Conservation (phyloP, 2,888 invertebrate genomes). For the Scaeva pyrastri region DNA sequence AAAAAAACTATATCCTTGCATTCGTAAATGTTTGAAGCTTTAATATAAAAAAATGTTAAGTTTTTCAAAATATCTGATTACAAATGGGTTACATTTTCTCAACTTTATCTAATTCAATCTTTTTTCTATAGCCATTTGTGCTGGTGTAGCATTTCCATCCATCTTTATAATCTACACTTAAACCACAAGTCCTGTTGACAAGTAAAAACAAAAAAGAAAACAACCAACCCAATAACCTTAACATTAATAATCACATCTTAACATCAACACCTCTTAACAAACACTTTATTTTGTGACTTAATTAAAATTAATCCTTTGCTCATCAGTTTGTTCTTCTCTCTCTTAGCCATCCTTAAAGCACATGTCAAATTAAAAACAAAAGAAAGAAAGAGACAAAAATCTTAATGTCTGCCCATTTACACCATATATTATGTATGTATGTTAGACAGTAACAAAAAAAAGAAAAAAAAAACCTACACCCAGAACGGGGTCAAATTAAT, state of each 20-base stretch:
- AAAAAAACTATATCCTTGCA: no score
- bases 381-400: not conserved
- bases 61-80: no score
- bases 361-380: not conserved
- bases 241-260: no score
- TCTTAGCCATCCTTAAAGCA: not conserved
- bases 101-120: no score
- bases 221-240: not conserved
- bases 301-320: constrained; percentile 7
- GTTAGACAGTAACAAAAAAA: not conserved
- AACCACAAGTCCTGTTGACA: no score
- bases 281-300: constrained; percentile 6
- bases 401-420: not conserved
- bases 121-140: no score
- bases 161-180: no score
- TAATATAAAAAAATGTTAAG: no score
- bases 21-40: no score
- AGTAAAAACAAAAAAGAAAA: no score
- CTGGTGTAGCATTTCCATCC: no score
- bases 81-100: no score
- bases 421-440: not conserved
- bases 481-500: constrained; percentile 18
- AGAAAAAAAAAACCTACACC: not conserved
- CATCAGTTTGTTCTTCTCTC: not conserved
- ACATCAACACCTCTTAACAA: constrained; percentile 3